phyloP scores from a whole-genome alignment of 64 coral and sea anemone species.

The Pocillopora damicornis region DNA sequence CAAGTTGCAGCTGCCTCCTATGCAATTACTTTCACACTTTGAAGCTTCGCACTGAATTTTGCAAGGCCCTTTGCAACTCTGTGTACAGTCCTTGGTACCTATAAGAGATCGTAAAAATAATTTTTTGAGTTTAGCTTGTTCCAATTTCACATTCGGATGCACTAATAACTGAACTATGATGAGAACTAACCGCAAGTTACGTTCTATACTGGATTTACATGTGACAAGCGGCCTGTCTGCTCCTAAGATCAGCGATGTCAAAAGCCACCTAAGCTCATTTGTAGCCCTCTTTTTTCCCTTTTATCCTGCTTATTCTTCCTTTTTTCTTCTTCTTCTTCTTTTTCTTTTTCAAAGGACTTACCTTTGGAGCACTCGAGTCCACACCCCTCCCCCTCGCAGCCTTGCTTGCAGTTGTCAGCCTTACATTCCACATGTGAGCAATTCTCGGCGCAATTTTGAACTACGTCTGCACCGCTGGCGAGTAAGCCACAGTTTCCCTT shows the following conservation, averaged over 20 bases:
- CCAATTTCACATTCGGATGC: not conserved
- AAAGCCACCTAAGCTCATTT: too few relatives aligned
- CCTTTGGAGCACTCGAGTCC: slow-evolving; percentile 14
- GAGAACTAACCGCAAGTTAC: too few relatives aligned
- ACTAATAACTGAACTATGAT: not conserved
- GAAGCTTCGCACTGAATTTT: slow-evolving; percentile 31
- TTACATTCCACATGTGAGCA: slow-evolving; percentile 9
- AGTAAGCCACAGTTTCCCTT: slow-evolving; percentile 17
- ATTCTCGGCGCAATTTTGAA: slow-evolving; percentile 30
- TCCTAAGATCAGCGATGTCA: too few relatives aligned
- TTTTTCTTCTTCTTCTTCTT: too few relatives aligned
- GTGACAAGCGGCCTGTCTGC: too few relatives aligned
- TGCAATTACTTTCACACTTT: slow-evolving; percentile 21
- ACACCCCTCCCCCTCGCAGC: slow-evolving; percentile 27
- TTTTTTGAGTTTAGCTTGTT: not conserved
- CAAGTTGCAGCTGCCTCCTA: slow-evolving; percentile 8
- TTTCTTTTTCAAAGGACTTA: not conserved
- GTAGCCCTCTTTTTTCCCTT: too few relatives aligned
- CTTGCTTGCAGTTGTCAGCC: slow-evolving; percentile 10
- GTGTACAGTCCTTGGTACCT: slow-evolving; percentile 10
- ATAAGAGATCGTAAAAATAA: not conserved
- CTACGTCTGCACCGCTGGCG: not conserved
- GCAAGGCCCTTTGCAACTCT: slow-evolving; percentile 31
- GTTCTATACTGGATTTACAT: too few relatives aligned
- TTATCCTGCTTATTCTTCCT: too few relatives aligned